phyloP scores from a whole-genome alignment of 2,113 vertebrate genomes.

The Ictalurus furcatus region DNA sequence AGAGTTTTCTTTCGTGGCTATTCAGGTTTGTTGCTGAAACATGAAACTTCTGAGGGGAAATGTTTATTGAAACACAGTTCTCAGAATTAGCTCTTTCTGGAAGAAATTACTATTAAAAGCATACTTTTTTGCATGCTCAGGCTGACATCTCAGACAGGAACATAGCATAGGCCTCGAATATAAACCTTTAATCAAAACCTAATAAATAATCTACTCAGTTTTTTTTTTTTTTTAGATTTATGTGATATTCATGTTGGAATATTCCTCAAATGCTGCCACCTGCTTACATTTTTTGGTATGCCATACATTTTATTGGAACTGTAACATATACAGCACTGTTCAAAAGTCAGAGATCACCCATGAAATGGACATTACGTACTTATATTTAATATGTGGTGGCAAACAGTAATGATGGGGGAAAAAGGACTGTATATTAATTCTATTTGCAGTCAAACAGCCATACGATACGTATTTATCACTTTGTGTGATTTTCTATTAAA shows the following conservation, averaged over 20 bases:
- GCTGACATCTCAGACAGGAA: background rate
- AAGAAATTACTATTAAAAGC: background rate
- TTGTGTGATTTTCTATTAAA: background rate
- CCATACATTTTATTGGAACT: background rate
- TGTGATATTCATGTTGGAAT: background rate
- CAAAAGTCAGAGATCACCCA: background rate
- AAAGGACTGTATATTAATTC: background rate
- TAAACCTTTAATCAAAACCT: background rate
- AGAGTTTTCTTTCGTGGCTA: background rate
- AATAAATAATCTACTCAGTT: background rate
- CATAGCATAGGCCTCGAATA: background rate
- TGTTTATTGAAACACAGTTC: conserved; percentile 14
- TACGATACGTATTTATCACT: background rate
- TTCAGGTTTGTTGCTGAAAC: conserved; percentile 20
- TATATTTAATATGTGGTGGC: background rate
- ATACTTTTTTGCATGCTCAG: background rate
- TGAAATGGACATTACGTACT: background rate
- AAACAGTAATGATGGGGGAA: background rate
- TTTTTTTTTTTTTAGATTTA: background rate
- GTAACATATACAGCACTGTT: background rate
- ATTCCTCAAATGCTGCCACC: background rate
- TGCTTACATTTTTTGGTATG: background rate
- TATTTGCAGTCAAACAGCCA: background rate
- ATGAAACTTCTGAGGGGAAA: conserved; percentile 16
- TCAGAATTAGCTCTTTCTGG: conserved; percentile 19